Conservation (phyloP, 1,140 invertebrate genomes). For the Xylocopa sonorina region DNA sequence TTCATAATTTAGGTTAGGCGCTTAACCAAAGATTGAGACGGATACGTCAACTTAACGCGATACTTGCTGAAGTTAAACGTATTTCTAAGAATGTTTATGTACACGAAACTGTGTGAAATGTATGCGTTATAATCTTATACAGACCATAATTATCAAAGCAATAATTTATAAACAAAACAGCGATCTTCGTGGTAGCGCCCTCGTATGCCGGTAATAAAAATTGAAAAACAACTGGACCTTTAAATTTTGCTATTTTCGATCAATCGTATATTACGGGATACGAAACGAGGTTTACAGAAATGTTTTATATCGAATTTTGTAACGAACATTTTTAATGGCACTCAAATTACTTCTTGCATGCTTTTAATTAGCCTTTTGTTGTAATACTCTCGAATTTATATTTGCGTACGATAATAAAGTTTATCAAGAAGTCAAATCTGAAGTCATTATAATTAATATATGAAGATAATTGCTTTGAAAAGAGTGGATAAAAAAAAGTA, state of each 20-base stretch:
- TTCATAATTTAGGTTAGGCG: conserved; percentile 9
- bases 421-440: conserved; percentile 37
- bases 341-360: conserved; percentile 1
- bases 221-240: neutral
- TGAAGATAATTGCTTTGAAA: conserved; percentile 49
- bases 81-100: neutral
- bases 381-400: conserved; percentile 4
- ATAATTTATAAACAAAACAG: conserved; percentile 25
- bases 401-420: neutral
- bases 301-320: neutral
- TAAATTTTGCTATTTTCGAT: neutral
- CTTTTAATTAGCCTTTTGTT: conserved; percentile 1
- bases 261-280: neutral
- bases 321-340: neutral
- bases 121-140: neutral
- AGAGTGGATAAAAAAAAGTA: conserved; percentile 50
- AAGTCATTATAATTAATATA: conserved; percentile 52
- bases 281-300: neutral
- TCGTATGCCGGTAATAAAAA: neutral
- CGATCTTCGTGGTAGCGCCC: neutral
- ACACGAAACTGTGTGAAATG: neutral
- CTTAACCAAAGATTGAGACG: neutral
- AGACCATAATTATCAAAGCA: neutral
- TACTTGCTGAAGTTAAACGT: neutral
- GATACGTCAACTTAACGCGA: neutral